Base-by-base conservation (phyloP, 2,113 vertebrate species). In the Amphiprion percula region DNA sequence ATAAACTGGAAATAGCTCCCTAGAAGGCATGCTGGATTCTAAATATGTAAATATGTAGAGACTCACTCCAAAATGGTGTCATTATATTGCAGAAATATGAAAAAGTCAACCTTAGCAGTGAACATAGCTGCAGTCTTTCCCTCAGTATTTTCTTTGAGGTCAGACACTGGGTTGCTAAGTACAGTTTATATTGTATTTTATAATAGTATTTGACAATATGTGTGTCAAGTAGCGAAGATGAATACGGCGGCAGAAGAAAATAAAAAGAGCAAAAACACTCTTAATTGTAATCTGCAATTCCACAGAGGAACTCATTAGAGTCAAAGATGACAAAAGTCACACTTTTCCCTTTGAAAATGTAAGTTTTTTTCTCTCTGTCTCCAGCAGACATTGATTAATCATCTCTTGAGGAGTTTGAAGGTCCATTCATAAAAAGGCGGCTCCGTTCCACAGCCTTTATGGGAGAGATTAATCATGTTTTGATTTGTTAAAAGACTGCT, bases 391-490 rank as follows among this genome's bases (percentile, higher is more conserved):
- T 65, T 88, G 90, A 91, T 93, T 82, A 91, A 91, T 91, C 70
- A 84, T 90, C 76, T 83, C 76, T 73, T 67, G 59, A 84, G 60
- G 72, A 82, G 73, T 69, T 86, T 88, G 77, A 90, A 90, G 80
- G 87, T 87, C 82, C 82, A 81, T 87, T 89, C 76, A 85, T 82
- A 80, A 84, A 79, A 82, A 54, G 37, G 65, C 60, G 67, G 77
- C 82, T 75, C 76, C 39, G 46, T 87, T 86, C 61, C 39, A 11
- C 76, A 64, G 55, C 65, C 49, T 84, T 86, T 85, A 87, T 90
- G 28, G 77, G 73, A 28, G 82, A 80, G 81, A 92, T 90, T 91
- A 89, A 91, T 93, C 90, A 89, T 85, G 80, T 88, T 90, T 88
- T 85, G 83, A 91, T 93, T 90, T 88, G 72, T 88, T 86, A 79